Evolutionary conservation across 1,140 invertebrate genomes (phyloP), one percentile per base, ranked within the genome.

Genomic region (Araneus ventricosus): DNA sequence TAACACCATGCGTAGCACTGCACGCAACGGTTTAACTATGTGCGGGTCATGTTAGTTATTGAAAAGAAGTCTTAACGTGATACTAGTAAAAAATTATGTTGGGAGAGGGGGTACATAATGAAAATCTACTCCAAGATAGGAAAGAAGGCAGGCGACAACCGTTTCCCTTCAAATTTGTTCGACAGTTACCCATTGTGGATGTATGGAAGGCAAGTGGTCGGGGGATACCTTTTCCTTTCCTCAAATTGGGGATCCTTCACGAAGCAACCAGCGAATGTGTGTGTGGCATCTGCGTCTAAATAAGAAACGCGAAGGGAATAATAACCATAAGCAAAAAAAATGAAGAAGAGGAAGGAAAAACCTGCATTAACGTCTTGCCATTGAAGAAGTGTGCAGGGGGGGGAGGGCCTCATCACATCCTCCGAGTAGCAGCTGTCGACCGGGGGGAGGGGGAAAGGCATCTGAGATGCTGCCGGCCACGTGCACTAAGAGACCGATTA

Each of bases 391-490:
- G 75, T 82, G 88, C 30, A 63, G 75, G 30, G 70, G 30, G 70
- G 52, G 57, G 88, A 57, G 88, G 88, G 52, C 20, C 52, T 90
- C 45, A 57, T 27, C 52, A 82, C 88, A 90, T 90, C 88, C 88
- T 90, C 41, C 88, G 88, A 70, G 45, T 90, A 82, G 88, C 88
- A 90, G 88, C 88, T 90, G 88, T 90, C 88, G 67, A 34, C 45
- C 20, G 27, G 34, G 88, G 39, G 75, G 59, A 37, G 88, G 88
- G 67, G 80, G 70, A 37, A n/a, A 52, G 75, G 57, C 75, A 90
- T 82, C 79, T 90, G 75, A 90, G 88, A 90, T 90, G 88, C 88
- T 90, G 88, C 88, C 88, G 57, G 88, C 88, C 88, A 90, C 88
- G 88, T 90, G 88, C 75, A 70, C 30, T 79, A 75, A 90, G 45